Conservation (phyloP, 2,797 vertebrate species). For the Astyanax mexicanus region DNA sequence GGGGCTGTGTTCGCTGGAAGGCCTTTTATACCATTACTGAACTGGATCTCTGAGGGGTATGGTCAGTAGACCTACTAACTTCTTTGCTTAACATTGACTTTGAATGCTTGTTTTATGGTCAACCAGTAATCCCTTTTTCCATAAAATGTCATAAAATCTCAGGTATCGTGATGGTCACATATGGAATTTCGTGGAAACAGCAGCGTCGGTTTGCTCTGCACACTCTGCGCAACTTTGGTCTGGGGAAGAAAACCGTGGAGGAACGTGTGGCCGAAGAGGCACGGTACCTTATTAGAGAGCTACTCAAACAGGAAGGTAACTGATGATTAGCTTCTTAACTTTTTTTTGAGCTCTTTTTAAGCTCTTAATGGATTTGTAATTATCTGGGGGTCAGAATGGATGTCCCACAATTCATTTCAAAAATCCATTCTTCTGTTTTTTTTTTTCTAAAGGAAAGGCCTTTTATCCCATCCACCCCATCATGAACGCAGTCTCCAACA, state of each 20-base stretch:
- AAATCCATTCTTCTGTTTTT: too few species aligned
- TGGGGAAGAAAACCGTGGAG: conserved; percentile 72
- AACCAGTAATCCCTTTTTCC: not conserved
- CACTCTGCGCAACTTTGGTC: conserved; percentile 65
- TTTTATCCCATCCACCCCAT: conserved; percentile 59
- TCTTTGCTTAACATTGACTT: too few species aligned
- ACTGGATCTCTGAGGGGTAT: conserved; percentile 23
- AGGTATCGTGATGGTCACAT: conserved; percentile 70
- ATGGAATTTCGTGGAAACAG: conserved; percentile 71
- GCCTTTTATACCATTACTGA: conserved; percentile 16
- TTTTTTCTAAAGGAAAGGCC: conserved; percentile 47
- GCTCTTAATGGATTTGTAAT: too few species aligned
- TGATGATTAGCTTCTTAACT: too few species aligned
- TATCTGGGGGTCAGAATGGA: too few species aligned
- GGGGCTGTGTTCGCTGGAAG: conserved; percentile 38
- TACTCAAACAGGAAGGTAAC: conserved; percentile 69
- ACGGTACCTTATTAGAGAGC: conserved; percentile 57
- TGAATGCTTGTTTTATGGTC: too few species aligned
- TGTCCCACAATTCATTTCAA: too few species aligned
- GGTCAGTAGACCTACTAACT: conserved; percentile 29
- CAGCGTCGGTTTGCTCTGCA: conserved; percentile 75
- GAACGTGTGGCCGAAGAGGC: conserved; percentile 69
- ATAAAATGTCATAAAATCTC: too few species aligned
- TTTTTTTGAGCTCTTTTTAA: too few species aligned
- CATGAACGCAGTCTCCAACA: conserved; percentile 65